Percentiles rank a stretch among this genome's conserved stretches.
Evolutionary conservation across 2,797 vertebrate genomes (phyloP).

Genomic region (Chaenodraco wilsoni): DNA sequence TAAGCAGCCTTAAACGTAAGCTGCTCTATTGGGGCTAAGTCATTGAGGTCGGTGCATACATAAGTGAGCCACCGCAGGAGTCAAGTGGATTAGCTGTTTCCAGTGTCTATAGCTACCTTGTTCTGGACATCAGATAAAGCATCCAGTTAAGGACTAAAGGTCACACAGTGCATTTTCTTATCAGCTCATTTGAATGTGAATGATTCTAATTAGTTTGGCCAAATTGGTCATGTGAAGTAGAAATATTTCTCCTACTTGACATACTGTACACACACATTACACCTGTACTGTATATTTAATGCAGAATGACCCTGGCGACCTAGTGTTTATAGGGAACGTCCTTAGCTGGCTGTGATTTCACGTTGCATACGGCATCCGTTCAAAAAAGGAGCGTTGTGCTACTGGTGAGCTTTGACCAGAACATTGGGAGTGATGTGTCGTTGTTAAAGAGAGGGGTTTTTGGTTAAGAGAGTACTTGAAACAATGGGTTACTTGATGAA

Average conservation of each 20-base stretch:
- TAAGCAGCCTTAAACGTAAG: slow-evolving; percentile 15
- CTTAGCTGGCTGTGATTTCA: slow-evolving; percentile 65
- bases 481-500: slow-evolving; percentile 60
- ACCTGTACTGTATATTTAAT: slow-evolving; percentile 58
- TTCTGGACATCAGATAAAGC: slow-evolving; percentile 17
- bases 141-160: slow-evolving; percentile 43
- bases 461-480: slow-evolving; percentile 59
- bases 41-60: slow-evolving; percentile 53
- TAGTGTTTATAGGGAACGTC: slow-evolving; percentile 56
- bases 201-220: slow-evolving; percentile 74
- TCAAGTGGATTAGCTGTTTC: slow-evolving; percentile 36
- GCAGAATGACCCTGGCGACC: slow-evolving; percentile 61
- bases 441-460: slow-evolving; percentile 65
- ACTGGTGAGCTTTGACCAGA: slow-evolving; percentile 63
- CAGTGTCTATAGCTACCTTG: slow-evolving; percentile 24
- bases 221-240: slow-evolving; percentile 79
- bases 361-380: slow-evolving; percentile 65
- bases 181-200: slow-evolving; percentile 78
- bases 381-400: slow-evolving; percentile 57
- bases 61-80: slow-evolving; percentile 57
- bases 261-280: slow-evolving; percentile 48
- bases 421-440: slow-evolving; percentile 60
- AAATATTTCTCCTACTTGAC: slow-evolving; percentile 68
- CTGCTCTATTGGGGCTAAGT: slow-evolving; percentile 19
- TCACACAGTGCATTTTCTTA: slow-evolving; percentile 72